Evolutionary conservation across 2,888 invertebrate species (phyloP).

Genomic region (Drepana falcataria): DNA sequence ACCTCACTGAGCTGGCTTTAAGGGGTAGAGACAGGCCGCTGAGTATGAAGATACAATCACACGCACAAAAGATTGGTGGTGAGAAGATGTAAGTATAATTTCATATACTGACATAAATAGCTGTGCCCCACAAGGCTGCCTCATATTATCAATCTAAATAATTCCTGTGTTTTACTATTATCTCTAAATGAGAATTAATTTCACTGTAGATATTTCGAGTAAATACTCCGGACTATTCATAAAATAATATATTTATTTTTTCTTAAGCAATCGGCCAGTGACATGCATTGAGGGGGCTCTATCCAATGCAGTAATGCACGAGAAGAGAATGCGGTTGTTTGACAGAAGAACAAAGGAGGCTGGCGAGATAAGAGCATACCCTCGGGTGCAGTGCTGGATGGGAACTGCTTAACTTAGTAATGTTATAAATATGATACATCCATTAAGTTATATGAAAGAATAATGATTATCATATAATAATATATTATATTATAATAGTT

Average conservation of each 20-base stretch:
- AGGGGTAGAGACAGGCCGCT: slow-evolving; percentile 52
- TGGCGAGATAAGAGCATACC: slow-evolving; percentile 41
- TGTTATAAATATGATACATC: too few relatives aligned
- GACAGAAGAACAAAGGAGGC: slow-evolving; percentile 44
- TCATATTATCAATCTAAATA: too few relatives aligned
- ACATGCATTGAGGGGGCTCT: slow-evolving; percentile 80
- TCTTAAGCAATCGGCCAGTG: slow-evolving; percentile 63
- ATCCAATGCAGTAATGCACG: slow-evolving; percentile 76
- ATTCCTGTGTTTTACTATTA: too few relatives aligned
- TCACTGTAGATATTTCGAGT: too few relatives aligned
- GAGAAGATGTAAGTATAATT: slow-evolving; percentile 36
- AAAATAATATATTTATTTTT: not conserved
- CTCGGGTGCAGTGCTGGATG: slow-evolving; percentile 60
- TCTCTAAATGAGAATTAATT: too few relatives aligned
- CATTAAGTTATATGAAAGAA: too few relatives aligned
- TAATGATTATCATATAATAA: too few relatives aligned
- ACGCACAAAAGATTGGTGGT: slow-evolving; percentile 35
- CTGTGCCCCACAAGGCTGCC: too few relatives aligned
- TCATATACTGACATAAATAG: not conserved
- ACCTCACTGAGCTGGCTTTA: slow-evolving; percentile 79
- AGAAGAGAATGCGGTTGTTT: slow-evolving; percentile 54
- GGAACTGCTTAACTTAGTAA: slow-evolving; percentile 10
- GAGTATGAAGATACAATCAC: slow-evolving; percentile 45
- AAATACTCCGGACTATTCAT: too few relatives aligned
- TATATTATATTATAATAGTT: too few relatives aligned